These are phyloP conservation scores for Myotis vivesi DNA, from an alignment of 2,797 vertebrate species.

Conservation along the genomic window DNA sequence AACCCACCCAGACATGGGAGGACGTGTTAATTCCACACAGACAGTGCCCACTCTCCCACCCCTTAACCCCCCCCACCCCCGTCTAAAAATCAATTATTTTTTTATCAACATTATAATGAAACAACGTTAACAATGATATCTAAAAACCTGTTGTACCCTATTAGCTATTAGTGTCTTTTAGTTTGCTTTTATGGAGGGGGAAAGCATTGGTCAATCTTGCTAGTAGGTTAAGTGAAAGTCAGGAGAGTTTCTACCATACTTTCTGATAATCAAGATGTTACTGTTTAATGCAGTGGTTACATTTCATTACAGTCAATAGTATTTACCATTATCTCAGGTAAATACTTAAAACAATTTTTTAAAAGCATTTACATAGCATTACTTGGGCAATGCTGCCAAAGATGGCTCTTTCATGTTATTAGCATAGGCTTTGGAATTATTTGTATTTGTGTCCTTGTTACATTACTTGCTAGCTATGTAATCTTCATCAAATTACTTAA, in stretches of 20 bases:
- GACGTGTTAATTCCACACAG: background rate
- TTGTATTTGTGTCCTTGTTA: background rate
- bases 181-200: background rate
- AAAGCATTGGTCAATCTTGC: background rate
- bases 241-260: background rate
- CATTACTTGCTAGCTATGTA: background rate
- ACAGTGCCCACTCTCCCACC: background rate
- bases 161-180: background rate
- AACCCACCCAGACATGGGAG: background rate
- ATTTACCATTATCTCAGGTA: conserved; percentile 7
- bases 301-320: background rate
- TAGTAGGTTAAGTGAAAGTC: background rate
- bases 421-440: background rate
- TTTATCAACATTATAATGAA: background rate
- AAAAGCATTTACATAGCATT: conserved; percentile 17
- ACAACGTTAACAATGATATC: background rate
- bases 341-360: background rate
- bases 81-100: background rate
- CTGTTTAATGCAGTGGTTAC: background rate
- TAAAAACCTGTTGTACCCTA: background rate
- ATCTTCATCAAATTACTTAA: conserved; percentile 3
- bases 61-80: too few relatives aligned
- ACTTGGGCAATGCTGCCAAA: background rate
- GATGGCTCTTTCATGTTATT: background rate
- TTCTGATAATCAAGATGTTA: background rate